Base-by-base conservation (phyloP, 2,113 vertebrate genomes). In the Lethenteron reissneri region DNA sequence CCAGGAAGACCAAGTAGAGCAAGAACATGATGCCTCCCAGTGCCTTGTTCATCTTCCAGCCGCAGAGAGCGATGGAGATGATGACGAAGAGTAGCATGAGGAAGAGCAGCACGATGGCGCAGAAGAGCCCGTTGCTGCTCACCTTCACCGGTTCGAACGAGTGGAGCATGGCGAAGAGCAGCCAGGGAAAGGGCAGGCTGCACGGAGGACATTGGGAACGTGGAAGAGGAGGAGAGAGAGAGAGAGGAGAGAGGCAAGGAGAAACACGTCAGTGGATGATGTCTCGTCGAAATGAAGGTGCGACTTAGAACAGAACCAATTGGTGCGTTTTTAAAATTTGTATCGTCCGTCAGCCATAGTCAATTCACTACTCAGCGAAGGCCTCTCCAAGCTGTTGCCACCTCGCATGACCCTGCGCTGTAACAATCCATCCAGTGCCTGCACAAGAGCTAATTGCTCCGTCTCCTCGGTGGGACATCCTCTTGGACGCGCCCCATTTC, bases 81-180 rank as follows among this genome's bases (percentile, higher is more conserved):
- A 88, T 95, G 75, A 96, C 90, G 72, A 97, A 97, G 14, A 97
- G 82, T 56, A 97, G 89, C 92, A 97, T 97, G 78, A 97, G 84
- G 68, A 97, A 92, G 71, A 97, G 92, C 76, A 97, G 79, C 73
- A 97, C 89, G 3, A 94, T 97, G 64, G 92, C 90, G 73, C 92
- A 96, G 71, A 96, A 97, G 76, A 97, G 81, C 57, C 92, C 91
- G 1, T 97, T 97, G 80, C 91, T 96, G 79, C 90, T 95, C 78
- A 97, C 92, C 0, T 84, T 76, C 56, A 97, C 86, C 0, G 92
- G 83, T 58, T 80, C 79, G 13, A 96, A 75, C 0, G 77, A 79
- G 1, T 89, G 83, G 76, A 81, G 70, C 14, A 77, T 8, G 0
- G 89, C 88, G 76, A 78, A 95, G 70, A 97, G 77, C 73, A 96